Conservation (phyloP, 2,797 vertebrate genomes). For the Synaphobranchus kaupii region DNA sequence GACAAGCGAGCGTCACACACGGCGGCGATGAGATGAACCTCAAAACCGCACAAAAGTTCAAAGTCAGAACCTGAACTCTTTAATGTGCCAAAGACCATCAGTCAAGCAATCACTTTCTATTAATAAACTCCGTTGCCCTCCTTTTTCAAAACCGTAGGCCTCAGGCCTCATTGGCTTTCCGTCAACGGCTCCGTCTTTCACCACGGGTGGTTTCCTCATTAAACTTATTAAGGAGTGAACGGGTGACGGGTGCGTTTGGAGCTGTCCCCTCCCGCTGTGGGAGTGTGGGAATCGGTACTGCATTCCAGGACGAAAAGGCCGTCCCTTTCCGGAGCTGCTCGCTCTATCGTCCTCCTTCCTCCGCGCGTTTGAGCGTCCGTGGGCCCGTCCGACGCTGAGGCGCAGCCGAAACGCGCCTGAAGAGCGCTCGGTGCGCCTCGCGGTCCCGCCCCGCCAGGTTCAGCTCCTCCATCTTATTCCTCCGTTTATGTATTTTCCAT, state of each 20-base stretch:
- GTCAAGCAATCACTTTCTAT: background rate
- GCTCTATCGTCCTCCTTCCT: constrained; percentile 37
- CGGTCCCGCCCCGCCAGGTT: constrained; percentile 42
- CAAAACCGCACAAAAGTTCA: background rate
- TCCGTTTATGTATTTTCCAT: constrained; percentile 17
- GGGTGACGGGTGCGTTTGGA: background rate
- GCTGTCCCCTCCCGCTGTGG: constrained; percentile 22
- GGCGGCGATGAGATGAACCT: constrained; percentile 13
- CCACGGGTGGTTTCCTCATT: background rate
- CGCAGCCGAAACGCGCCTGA: constrained; percentile 27
- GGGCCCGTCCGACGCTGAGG: background rate
- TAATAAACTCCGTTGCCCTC: background rate
- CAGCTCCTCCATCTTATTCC: background rate
- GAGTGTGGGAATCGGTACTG: background rate
- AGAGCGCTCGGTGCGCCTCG: constrained; percentile 51
- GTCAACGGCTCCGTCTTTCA: background rate
- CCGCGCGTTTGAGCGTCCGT: constrained; percentile 32
- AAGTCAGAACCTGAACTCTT: constrained; percentile 34
- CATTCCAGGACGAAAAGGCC: constrained; percentile 32
- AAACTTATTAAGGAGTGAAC: background rate
- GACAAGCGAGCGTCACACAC: background rate
- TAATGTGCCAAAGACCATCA: background rate
- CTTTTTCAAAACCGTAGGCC: background rate
- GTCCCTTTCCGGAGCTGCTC: constrained; percentile 34
- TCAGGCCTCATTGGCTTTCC: background rate